These are phyloP conservation scores for Tigriopus californicus DNA, from an alignment of 2,888 invertebrate species.

Conservation along the genomic window DNA sequence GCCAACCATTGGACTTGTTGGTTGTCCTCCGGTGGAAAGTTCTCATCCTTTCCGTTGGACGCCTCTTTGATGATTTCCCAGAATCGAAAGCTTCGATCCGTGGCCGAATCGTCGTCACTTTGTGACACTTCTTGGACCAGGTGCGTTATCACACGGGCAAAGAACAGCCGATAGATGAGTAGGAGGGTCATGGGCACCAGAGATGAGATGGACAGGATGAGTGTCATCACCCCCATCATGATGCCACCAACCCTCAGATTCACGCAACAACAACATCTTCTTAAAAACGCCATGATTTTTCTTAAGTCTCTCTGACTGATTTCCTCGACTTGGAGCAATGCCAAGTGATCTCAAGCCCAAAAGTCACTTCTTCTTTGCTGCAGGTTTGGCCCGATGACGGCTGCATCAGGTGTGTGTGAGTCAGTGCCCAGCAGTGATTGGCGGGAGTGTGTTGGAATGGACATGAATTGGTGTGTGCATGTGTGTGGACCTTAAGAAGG, in stretches of 20 bases:
- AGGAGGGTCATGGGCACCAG: constrained; percentile 4
- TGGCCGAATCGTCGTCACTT: not conserved
- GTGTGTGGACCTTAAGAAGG: too few relatives aligned
- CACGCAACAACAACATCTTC: constrained; percentile 8
- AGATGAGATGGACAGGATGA: not conserved
- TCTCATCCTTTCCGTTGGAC: not conserved
- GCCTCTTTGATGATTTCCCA: not conserved
- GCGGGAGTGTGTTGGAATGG: too few relatives aligned
- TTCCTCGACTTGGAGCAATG: too few relatives aligned
- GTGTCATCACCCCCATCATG: constrained; percentile 10
- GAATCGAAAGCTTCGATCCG: not conserved
- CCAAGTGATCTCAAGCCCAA: too few relatives aligned
- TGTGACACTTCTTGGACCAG: not conserved
- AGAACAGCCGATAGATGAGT: not conserved
- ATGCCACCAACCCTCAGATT: constrained; percentile 1
- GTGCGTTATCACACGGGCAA: not conserved
- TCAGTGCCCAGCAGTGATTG: too few relatives aligned
- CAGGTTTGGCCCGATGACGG: too few relatives aligned
- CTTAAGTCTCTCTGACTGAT: too few relatives aligned
- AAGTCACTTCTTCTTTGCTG: too few relatives aligned
- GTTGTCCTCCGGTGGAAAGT: not conserved
- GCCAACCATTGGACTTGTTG: not conserved
- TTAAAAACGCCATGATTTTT: not conserved
- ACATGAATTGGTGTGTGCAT: too few relatives aligned
- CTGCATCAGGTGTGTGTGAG: too few relatives aligned